phyloP scores from a whole-genome alignment of 2,797 vertebrate species.

The Lepilemur septentrionalis region DNA sequence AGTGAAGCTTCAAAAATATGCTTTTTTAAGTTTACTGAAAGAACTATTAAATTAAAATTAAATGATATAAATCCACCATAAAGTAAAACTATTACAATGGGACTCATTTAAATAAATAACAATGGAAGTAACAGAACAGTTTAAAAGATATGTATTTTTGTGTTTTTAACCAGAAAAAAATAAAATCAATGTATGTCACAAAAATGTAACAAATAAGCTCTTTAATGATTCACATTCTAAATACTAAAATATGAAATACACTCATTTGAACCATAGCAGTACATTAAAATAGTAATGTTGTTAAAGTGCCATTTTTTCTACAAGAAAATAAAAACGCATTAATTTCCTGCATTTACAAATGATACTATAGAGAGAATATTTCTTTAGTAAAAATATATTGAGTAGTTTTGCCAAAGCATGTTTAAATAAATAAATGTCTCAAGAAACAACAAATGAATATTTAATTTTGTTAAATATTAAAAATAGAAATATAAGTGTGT shows the following conservation, averaged over 20 bases:
- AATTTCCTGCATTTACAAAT: not conserved
- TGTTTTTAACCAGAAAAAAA: not conserved
- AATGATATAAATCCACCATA: not conserved
- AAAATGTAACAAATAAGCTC: not conserved
- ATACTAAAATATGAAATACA: not conserved
- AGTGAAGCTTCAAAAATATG: not conserved
- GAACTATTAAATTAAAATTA: not conserved
- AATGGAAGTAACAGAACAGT: not conserved
- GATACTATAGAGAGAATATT: not conserved
- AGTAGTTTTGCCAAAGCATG: not conserved
- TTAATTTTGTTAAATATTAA: not conserved
- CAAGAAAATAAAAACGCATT: constrained; percentile 23
- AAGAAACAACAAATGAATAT: constrained; percentile 38
- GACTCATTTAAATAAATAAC: not conserved
- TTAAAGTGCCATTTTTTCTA: not conserved
- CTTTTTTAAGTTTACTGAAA: not conserved
- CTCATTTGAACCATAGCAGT: not conserved
- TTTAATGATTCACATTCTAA: not conserved
- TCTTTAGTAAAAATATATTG: not conserved
- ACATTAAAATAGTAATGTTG: not conserved
- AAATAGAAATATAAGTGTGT: not conserved
- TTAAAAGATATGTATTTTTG: constrained; percentile 22
- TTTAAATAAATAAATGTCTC: constrained; percentile 47
- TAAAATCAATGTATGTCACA: not conserved
- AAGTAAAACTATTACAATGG: not conserved